These are phyloP conservation scores for Philhelius pedissequus DNA, from an alignment of 2,888 invertebrate genomes.

Conservation along the genomic window DNA sequence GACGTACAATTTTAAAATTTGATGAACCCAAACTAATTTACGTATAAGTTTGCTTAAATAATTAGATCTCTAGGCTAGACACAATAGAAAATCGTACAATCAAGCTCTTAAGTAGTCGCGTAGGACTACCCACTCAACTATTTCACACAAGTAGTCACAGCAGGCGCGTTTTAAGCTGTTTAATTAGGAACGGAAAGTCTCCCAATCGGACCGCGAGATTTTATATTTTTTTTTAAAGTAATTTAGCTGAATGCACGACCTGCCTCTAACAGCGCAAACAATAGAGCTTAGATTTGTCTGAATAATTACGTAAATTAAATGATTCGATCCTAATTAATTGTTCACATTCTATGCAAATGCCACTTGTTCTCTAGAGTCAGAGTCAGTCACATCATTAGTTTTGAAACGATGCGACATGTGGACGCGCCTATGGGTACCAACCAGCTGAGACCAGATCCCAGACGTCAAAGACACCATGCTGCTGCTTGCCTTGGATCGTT, in stretches of 20 bases:
- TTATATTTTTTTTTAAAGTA: neutral
- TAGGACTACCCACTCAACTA: neutral
- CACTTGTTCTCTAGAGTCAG: conserved; percentile 4
- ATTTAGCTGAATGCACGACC: conserved; percentile 43
- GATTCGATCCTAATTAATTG: conserved; percentile 63
- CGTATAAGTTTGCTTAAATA: neutral
- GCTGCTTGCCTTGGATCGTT: conserved; percentile 56
- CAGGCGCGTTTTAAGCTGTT: neutral
- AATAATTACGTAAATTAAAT: conserved; percentile 68
- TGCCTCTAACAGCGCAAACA: conserved; percentile 44
- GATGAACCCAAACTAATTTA: neutral
- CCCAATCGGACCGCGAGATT: conserved; percentile 38
- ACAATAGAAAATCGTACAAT: neutral
- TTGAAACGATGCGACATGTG: conserved; percentile 14
- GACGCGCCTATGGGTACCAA: conserved; percentile 1
- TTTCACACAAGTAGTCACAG: neutral
- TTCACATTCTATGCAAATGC: conserved; percentile 56
- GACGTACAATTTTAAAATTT: neutral
- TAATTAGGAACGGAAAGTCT: conserved; percentile 35
- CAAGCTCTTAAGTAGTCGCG: neutral
- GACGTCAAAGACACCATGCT: conserved; percentile 35
- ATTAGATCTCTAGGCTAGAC: conserved; percentile 20
- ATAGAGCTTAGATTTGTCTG: conserved; percentile 43
- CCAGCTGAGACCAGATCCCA: conserved; percentile 21
- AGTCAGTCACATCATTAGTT: neutral